These are phyloP conservation scores for Eupithecia abbreviata DNA, from an alignment of 2,888 invertebrate species.

Conservation along the genomic window DNA sequence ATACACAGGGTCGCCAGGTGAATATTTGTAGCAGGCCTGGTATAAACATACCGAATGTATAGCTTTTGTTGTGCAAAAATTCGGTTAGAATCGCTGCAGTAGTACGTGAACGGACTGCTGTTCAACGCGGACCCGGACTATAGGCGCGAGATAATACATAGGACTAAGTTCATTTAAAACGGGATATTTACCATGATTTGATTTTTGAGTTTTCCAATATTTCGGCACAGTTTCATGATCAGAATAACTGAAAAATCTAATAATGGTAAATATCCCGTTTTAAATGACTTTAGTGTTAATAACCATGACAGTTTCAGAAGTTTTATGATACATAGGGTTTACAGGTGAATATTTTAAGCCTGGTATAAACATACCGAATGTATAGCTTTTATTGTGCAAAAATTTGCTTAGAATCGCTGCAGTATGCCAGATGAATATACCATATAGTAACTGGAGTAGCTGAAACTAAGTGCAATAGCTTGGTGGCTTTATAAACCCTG, in stretches of 20 bases:
- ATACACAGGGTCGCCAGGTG: slow-evolving; percentile 69
- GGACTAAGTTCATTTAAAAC: no score
- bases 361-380: not conserved
- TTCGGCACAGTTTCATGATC: no score
- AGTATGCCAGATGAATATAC: no score
- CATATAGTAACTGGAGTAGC: no score
- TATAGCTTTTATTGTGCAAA: not conserved
- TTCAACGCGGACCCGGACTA: slow-evolving; percentile 72
- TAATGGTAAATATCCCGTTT: no score
- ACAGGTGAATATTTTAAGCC: slow-evolving; percentile 56
- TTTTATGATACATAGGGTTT: slow-evolving; percentile 64
- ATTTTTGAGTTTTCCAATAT: no score
- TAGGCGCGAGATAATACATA: slow-evolving; percentile 63
- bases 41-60: not conserved
- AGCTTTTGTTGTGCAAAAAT: not conserved
- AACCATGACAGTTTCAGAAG: no score
- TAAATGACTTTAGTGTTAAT: no score
- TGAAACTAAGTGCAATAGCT: no score
- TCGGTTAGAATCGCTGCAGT: not conserved
- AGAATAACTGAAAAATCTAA: no score
- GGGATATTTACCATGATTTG: no score
- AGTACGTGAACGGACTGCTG: slow-evolving; percentile 64
- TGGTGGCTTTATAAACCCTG: no score
- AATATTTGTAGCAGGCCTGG: not conserved
- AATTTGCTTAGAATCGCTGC: not conserved